These are phyloP conservation scores for Aphidoletes aphidimyza DNA, from an alignment of 2,888 invertebrate species.

Conservation along the genomic window DNA sequence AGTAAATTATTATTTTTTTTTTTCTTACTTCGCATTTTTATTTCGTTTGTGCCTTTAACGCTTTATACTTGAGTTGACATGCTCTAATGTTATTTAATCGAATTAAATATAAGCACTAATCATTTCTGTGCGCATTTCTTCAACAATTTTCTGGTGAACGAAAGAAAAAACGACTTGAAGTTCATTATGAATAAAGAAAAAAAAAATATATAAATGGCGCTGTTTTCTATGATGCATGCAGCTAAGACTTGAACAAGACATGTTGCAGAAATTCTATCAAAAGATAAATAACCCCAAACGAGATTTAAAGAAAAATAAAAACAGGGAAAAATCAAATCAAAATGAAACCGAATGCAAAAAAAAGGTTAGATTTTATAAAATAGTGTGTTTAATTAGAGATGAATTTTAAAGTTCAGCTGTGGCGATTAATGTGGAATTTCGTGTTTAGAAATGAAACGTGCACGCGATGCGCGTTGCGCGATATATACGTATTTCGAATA, in stretches of 20 bases:
- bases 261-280: too few relatives aligned
- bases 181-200: too few relatives aligned
- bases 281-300: too few relatives aligned
- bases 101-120: background rate
- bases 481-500: background rate
- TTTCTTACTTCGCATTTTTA: background rate
- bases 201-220: too few relatives aligned
- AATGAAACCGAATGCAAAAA: background rate
- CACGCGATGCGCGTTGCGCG: slow-evolving; percentile 42
- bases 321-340: too few relatives aligned
- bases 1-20: background rate
- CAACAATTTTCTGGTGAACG: background rate
- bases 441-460: slow-evolving; percentile 32
- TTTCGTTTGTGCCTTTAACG: background rate
- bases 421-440: slow-evolving; percentile 1
- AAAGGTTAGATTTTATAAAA: background rate
- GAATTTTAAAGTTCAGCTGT: background rate
- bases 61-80: background rate
- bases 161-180: background rate
- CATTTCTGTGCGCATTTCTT: background rate
- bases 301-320: too few relatives aligned
- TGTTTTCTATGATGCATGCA: too few relatives aligned
- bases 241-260: too few relatives aligned
- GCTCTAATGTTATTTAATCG: slow-evolving; percentile 31
- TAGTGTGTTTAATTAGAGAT: background rate